A percentile compares a stretch with the other conserved stretches of the same genome.
phyloP scores from a whole-genome alignment of 2,113 vertebrate species.

The Ptilonorhynchus violaceus region DNA sequence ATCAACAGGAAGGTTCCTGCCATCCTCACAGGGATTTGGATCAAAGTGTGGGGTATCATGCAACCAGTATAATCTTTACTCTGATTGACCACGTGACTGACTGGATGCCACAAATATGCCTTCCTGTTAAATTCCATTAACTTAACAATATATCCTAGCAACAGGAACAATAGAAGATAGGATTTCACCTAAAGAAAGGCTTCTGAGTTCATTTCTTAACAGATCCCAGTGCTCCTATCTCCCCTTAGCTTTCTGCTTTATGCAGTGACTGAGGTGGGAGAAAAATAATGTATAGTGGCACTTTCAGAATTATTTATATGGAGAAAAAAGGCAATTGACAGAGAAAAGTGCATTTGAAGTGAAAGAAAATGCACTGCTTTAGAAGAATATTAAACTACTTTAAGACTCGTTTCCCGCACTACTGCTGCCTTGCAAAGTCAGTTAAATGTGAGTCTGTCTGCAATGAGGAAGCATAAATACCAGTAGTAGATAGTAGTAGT shows the following conservation, averaged over 20 bases:
- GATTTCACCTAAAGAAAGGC: neutral
- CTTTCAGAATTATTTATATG: neutral
- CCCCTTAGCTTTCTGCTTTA: neutral
- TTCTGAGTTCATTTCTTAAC: neutral
- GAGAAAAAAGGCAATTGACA: neutral
- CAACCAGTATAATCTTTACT: neutral
- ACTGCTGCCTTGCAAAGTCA: neutral
- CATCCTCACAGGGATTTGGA: neutral
- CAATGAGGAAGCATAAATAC: neutral
- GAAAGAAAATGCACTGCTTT: neutral
- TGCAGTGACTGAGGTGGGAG: neutral
- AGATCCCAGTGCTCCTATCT: neutral
- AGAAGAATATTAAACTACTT: neutral
- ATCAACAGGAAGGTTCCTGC: neutral
- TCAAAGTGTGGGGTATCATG: neutral
- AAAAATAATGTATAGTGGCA: neutral
- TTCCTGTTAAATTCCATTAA: neutral
- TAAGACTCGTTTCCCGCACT: neutral
- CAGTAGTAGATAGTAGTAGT: neutral
- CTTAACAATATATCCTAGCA: neutral
- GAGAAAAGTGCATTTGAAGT: neutral
- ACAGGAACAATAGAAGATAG: neutral
- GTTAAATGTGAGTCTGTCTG: neutral
- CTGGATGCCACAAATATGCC: neutral
- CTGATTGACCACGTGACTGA: neutral